A percentile compares a stretch with the other conserved stretches of the same genome.
Conservation (phyloP, 2,888 invertebrate genomes). For the Lasioglossum zephyrum region DNA sequence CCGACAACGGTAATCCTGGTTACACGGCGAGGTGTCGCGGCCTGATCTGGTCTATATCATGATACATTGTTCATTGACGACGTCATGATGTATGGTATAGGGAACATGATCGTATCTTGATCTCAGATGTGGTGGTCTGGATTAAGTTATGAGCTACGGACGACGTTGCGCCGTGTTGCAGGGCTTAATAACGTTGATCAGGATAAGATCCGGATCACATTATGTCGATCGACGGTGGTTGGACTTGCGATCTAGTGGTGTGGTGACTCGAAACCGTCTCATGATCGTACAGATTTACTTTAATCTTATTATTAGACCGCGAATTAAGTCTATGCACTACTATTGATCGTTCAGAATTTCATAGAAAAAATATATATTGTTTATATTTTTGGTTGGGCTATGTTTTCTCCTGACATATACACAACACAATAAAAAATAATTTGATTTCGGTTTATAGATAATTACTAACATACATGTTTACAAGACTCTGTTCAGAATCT, state of each 20-base stretch:
- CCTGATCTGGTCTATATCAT: neutral
- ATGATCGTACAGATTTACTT: neutral
- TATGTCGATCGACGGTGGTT: neutral
- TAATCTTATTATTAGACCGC: too few relatives aligned
- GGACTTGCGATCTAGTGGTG: neutral
- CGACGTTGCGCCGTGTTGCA: neutral
- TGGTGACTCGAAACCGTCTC: neutral
- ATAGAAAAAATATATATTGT: too few relatives aligned
- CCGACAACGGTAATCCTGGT: neutral
- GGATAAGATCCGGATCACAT: neutral
- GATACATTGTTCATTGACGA: conserved; percentile 8
- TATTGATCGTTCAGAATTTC: too few relatives aligned
- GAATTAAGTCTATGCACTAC: too few relatives aligned
- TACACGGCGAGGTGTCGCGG: conserved; percentile 3
- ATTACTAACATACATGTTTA: too few relatives aligned
- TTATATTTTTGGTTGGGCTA: too few relatives aligned
- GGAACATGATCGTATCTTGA: neutral
- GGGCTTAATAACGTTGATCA: neutral
- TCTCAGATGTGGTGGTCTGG: neutral
- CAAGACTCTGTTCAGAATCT: too few relatives aligned
- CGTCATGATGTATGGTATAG: neutral
- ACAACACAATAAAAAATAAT: too few relatives aligned
- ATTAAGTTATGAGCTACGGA: conserved; percentile 2
- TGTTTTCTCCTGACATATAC: too few relatives aligned
- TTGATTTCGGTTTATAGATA: too few relatives aligned